Evolutionary conservation across 2,888 invertebrate species (phyloP), one percentile per base, ranked within the genome.

Genomic region (Drosophila crucigera): DNA sequence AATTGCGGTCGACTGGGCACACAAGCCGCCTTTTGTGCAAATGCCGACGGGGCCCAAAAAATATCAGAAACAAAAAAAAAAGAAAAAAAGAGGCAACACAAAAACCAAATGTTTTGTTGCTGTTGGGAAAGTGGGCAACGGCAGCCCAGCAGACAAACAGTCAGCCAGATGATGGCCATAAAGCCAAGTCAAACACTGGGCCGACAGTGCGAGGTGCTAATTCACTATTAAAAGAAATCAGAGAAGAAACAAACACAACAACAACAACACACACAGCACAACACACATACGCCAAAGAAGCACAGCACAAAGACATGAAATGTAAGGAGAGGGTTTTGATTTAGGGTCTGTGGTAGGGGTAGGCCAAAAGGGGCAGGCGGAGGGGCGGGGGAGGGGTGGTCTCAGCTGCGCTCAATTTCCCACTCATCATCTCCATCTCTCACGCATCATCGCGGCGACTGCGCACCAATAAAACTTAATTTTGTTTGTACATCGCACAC

Each of bases 141-240:
- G 74, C 61, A 39, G 47, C 11, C 22, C 53, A 54, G 14, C 63
- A 63, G 63, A 49, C 53, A 73, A 67, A 67, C 66, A 77, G 69
- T 65, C 69, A 53, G 64, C 63, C 73, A 69, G 76, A 56, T 73
- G 60, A 68, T 73, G 82, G 80, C 68, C 73, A 83, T 80, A 82
- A 83, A 82, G 78, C 63, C 68, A 69, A 82, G 60, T 55, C 70
- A 79, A 80, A 82, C 69, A 73, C 65, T 73, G 78, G 71, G 74
- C 73, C 70, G 63, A 76, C 69, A 68, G 62, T 49, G 76, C 73
- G 72, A 91, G 91, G 90, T 84, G 85, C 83, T 90, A 88, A 91
- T 83, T 89, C 91, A 90, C 89, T 82, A 91, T 91, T 91, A 91
- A 91, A 91, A 85, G 90, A 90, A 91, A 88, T 84, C 91, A 82